Conservation (phyloP, 2,888 invertebrate species). For the Odontocerum albicorne region DNA sequence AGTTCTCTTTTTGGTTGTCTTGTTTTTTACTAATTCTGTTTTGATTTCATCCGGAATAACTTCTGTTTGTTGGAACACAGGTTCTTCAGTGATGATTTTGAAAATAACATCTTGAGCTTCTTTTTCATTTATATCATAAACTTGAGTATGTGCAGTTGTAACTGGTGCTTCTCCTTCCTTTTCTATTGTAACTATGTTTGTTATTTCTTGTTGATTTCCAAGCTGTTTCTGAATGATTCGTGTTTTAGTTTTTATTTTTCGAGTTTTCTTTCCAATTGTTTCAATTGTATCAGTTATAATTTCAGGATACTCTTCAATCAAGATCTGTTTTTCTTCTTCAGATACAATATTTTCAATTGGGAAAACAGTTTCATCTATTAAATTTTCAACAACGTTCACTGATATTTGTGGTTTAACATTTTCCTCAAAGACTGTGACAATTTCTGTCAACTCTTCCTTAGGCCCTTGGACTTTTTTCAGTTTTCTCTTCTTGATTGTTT, state of each 20-base stretch:
- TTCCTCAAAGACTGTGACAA: slow-evolving; percentile 41
- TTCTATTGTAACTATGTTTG: slow-evolving; percentile 47
- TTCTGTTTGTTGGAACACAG: too few species aligned
- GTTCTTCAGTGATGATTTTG: too few species aligned
- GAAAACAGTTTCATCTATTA: slow-evolving; percentile 41
- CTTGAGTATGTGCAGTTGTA: slow-evolving; percentile 44
- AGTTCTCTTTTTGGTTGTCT: too few species aligned
- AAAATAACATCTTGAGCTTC: too few species aligned
- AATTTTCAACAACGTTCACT: slow-evolving; percentile 31
- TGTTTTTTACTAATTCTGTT: too few species aligned
- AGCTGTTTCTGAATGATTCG: slow-evolving; percentile 45
- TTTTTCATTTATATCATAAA: too few species aligned
- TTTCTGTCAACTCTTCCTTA: slow-evolving; percentile 47
- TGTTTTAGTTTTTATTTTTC: slow-evolving; percentile 43
- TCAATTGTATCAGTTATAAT: slow-evolving; percentile 39
- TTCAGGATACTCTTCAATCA: slow-evolving; percentile 39
- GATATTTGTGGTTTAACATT: slow-evolving; percentile 37
- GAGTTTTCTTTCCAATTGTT: slow-evolving; percentile 41
- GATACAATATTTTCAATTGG: slow-evolving; percentile 42
- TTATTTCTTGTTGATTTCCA: slow-evolving; percentile 47
- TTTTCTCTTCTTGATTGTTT: slow-evolving; percentile 44
- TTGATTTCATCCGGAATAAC: too few species aligned
- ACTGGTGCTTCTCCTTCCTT: slow-evolving; percentile 46
- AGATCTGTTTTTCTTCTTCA: slow-evolving; percentile 39
- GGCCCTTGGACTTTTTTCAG: slow-evolving; percentile 44